Base-by-base conservation (phyloP, 1,140 invertebrate species). In the Neocloeon triangulifer region DNA sequence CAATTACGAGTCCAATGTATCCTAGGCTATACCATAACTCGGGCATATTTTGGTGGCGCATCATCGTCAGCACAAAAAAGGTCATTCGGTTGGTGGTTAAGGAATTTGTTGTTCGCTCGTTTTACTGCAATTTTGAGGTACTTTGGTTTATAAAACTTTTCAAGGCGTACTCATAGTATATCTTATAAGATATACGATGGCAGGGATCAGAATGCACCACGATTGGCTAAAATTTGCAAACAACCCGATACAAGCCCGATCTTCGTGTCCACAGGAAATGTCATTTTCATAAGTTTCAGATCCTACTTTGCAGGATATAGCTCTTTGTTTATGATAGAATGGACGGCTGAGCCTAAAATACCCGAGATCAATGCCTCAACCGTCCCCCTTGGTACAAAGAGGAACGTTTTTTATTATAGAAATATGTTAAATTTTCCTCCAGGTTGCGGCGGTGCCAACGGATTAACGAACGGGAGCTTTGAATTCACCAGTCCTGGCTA, bases 1-100 rank as follows among this genome's bases (percentile, higher is more conserved):
- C 48, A 30, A 65, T 94, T n/a, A 56, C 67, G 2, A 86, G 80
- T 0, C 84, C 84, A 1, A 46, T 73, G 2, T 91, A 81, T 55
- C 84, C 85, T 0, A 29, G 48, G 0, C 52, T 52, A 12, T 64
- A 55, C 43, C 52, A 52, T 18, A 42, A 52, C 21, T 32, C 35
- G 17, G 59, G 48, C 2, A 43, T 55, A 19, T 66, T 60, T 40
- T 54, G 45, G 2, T 89, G 79, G 78, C 60, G 67, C 19, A 65
- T 88, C 10, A 69, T 61, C 0, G 69, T 71, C 0, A 49, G 58
- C 9, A 45, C 53, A 28, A 48, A 49, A 19, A 58, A 51, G 31
- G 43, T 50, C 2, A 64, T 80, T 32, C 46, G 45, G 16, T 43
- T 76, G 10, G 49, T 50, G 22, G 62, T 74, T 38, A 39, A 47